Evolutionary conservation across 2,888 invertebrate genomes (phyloP), one percentile per base, ranked within the genome.

Genomic region (Euplexia lucipara): DNA sequence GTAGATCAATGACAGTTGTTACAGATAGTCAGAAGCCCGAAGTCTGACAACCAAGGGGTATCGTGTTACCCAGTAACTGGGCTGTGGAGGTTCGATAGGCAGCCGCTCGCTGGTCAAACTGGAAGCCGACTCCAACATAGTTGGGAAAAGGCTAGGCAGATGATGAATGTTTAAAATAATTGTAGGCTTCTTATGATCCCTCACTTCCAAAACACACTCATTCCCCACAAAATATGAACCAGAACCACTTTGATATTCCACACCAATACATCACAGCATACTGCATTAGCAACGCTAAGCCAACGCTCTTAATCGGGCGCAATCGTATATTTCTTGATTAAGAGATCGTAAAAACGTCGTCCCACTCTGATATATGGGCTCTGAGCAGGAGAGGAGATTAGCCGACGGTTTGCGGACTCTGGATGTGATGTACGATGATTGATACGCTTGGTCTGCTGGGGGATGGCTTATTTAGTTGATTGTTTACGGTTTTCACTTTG

Each of bases 311-410:
- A 92, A 93, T 93, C 92, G 91, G 78, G 86, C 88, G 86, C 91
- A 91, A 91, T 91, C 93, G 89, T 92, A 93, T 94, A 94, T 92
- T 92, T 94, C 94, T 94, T 91, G 90, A 90, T 90, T 90, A 91
- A 89, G 88, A 82, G 89, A 88, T 93, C 94, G 93, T 94, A 94
- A 94, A 94, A 93, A 90, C 88, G 94, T 94, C 94, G 86, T 90
- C 91, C 82, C 87, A 64, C 88, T 90, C 89, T 93, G 90, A 93
- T 84, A 90, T 92, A 93, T 88, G 86, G 77, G 72, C 77, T 66
- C 61, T 68, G 82, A 86, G 83, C 84, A 85, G 86, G 88, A 90
- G 86, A 86, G 88, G 84, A 89, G 89, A 90, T 90, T 89, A 86
- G 86, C 84, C 75, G 77, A 83, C 79, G 83, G 85, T 83, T 86